Evolutionary conservation across 2,797 vertebrate genomes (phyloP), one percentile per base, ranked within the genome.

Genomic region (Labeo calbasu): DNA sequence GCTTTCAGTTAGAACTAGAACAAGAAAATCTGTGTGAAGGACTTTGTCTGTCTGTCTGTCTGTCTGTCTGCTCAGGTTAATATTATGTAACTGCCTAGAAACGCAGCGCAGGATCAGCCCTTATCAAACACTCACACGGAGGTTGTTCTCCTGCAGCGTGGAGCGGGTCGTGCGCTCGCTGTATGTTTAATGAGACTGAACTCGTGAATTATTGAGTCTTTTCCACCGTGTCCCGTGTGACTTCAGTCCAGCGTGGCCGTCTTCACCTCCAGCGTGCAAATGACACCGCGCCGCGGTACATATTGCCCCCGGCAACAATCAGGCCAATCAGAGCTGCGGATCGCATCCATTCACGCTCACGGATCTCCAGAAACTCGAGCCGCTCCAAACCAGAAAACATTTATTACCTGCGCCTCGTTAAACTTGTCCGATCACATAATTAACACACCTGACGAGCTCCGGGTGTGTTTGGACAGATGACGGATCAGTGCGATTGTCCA

Each of bases 171-270:
- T 90, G 76, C 83, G 80, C 78, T 72, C 88, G 13, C 88, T 92
- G 84, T 89, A 89, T 86, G 86, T 89, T 87, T 89, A 75, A 89
- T 89, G 79, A 86, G 40, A 61, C 19, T 57, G 15, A 68, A 46
- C 77, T 83, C 65, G 51, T 89, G n/a, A 87, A 89, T 87, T 81
- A 89, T 87, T 81, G 71, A 89, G 71, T 77, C 23, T 73, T 87
- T 86, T 89, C 88, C 85, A 83, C 70, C 69, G 48, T 28, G 61
- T 36, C 32, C 10, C 17, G 19, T 40, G 81, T 77, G 57, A 79
- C 65, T 80, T 69, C 11, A 69, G 65, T 17, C 61, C 72, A 59
- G 65, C 11, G 15, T 32, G 1, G 11, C 15, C 10, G 6, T 70
- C n/a, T 81, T 81, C 65, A 69, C 65, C 40, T 46, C 5, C 53